Conservation (phyloP, 2,888 invertebrate species). For the Spodoptera exigua region DNA sequence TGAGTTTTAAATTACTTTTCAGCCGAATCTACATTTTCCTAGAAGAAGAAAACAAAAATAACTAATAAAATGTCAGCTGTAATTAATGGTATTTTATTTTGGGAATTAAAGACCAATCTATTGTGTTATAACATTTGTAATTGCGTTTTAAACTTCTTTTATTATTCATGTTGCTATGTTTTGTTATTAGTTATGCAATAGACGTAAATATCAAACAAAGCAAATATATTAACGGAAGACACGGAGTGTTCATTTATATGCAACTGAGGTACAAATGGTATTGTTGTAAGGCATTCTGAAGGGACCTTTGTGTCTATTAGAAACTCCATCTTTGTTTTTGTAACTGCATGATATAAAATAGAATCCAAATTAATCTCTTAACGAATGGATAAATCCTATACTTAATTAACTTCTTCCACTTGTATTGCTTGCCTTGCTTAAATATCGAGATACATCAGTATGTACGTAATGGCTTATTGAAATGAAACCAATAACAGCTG, state of each 20-base stretch:
- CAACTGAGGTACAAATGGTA: constrained; percentile 29
- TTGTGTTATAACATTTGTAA: constrained; percentile 6
- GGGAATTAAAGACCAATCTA: constrained; percentile 3
- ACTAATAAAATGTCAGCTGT: constrained; percentile 12
- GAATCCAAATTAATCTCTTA: background rate
- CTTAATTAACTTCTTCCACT: no score
- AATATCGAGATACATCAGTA: no score
- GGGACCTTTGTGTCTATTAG: constrained; percentile 19
- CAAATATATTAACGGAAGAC: constrained; percentile 17
- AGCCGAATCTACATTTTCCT: constrained; percentile 18
- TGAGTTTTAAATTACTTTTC: constrained; percentile 38
- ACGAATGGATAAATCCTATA: background rate
- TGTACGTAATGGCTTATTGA: no score
- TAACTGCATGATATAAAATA: background rate
- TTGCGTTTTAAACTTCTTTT: constrained; percentile 4
- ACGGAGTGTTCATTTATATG: constrained; percentile 41
- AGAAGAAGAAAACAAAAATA: constrained; percentile 18
- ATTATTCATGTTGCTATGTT: background rate
- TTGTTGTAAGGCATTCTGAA: constrained; percentile 33
- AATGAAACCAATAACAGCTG: no score
- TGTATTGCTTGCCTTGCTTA: no score
- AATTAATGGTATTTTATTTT: constrained; percentile 13
- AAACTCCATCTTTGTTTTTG: constrained; percentile 4
- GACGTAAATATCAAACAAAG: constrained; percentile 31
- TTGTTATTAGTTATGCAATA: constrained; percentile 20